Evolutionary conservation across 2,797 vertebrate species (phyloP).

Genomic region (Acomys russatus): DNA sequence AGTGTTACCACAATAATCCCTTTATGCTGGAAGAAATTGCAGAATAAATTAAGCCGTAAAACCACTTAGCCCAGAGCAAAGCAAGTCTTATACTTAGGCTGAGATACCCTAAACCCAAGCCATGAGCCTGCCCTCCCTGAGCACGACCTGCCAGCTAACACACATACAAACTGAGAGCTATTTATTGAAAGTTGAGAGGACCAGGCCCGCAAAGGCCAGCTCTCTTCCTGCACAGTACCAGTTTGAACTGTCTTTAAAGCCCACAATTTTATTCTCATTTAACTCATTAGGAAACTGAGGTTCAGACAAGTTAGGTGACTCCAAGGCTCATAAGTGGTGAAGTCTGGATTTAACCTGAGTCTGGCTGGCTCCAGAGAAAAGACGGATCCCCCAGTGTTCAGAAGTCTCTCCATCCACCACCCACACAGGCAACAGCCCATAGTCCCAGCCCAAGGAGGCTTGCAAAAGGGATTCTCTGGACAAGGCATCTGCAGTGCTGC

Average conservation of each 20-base stretch:
- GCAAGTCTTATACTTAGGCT: background rate
- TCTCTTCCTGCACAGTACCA: background rate
- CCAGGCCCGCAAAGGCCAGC: background rate
- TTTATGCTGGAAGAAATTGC: background rate
- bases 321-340: background rate
- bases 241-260: conserved; percentile 28
- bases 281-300: conserved; percentile 64
- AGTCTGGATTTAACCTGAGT: conserved; percentile 54
- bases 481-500: background rate
- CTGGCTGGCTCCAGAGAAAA: conserved; percentile 63
- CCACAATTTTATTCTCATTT: conserved; percentile 64
- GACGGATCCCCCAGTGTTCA: background rate
- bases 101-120: background rate
- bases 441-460: conserved; percentile 37
- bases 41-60: conserved; percentile 38
- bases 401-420: conserved; percentile 37
- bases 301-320: conserved; percentile 46
- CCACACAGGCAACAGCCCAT: background rate
- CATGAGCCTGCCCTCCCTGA: background rate
- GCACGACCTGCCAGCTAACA: background rate
- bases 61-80: background rate
- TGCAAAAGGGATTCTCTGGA: conserved; percentile 55
- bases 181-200: background rate
- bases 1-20: background rate
- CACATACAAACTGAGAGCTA: background rate